Evolutionary conservation across 37 sponge, comb jelly and placozoan genomes (phyloP).

Genomic region (Cladorhizidae sp.): DNA sequence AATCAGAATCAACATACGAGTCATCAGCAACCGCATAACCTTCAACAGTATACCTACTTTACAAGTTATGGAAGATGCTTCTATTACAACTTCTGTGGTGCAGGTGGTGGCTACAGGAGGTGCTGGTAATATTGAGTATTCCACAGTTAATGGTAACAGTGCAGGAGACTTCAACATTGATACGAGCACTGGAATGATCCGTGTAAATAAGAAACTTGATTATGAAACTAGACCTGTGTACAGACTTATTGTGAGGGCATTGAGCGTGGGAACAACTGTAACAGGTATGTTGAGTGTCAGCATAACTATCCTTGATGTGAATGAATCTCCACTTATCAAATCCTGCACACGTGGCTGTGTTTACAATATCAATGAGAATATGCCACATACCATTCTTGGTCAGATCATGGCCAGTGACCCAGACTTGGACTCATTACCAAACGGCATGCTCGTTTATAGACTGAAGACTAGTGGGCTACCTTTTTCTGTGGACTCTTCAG

Average conservation of each 20-base stretch:
- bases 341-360: conserved; percentile 39
- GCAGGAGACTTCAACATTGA: conserved; percentile 45
- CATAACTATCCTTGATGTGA: conserved; percentile 22
- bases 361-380: conserved; percentile 36
- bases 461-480: neutral
- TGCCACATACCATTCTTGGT: conserved; percentile 4
- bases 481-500: conserved; percentile 33
- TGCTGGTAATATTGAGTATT: conserved; percentile 39
- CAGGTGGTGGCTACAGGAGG: conserved; percentile 58
- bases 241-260: conserved; percentile 26
- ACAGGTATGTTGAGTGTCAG: neutral
- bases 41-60: neutral
- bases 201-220: conserved; percentile 13
- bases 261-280: neutral
- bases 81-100: conserved; percentile 27
- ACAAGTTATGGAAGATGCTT: conserved; percentile 38
- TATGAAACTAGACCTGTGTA: conserved; percentile 39
- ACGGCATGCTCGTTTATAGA: conserved; percentile 53
- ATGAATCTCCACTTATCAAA: conserved; percentile 40
- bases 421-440: conserved; percentile 41
- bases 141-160: conserved; percentile 38
- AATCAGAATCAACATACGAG: conserved; percentile 24
- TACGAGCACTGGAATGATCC: conserved; percentile 30
- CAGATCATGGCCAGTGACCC: conserved; percentile 55
- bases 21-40: conserved; percentile 4